These are phyloP conservation scores for Leptatherina wallacei DNA, from an alignment of 2,797 vertebrate species.

Conservation along the genomic window DNA sequence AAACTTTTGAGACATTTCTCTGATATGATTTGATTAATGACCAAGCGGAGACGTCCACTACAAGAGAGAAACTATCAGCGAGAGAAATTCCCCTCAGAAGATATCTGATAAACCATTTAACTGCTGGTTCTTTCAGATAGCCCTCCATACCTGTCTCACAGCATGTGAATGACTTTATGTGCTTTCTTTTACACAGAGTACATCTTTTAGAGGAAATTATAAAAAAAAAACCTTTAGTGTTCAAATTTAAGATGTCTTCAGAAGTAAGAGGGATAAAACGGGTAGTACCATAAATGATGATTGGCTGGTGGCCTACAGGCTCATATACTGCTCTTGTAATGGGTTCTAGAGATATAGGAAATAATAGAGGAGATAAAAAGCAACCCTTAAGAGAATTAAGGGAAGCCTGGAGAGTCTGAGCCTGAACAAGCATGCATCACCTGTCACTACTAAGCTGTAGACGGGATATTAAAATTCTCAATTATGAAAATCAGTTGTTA, in stretches of 20 bases:
- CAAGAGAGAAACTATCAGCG: slow-evolving; percentile 53
- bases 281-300: slow-evolving; percentile 31
- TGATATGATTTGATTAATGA: slow-evolving; percentile 85
- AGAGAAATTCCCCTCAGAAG: slow-evolving; percentile 59
- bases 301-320: slow-evolving; percentile 30
- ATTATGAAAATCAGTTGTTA: slow-evolving; percentile 69
- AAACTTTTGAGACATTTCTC: slow-evolving; percentile 79
- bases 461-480: slow-evolving; percentile 66
- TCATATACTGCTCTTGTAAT: slow-evolving; percentile 30
- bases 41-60: slow-evolving; percentile 61
- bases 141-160: slow-evolving; percentile 14
- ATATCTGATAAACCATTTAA: slow-evolving; percentile 64
- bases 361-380: slow-evolving; percentile 43
- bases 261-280: neutral
- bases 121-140: slow-evolving; percentile 59
- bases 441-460: slow-evolving; percentile 54
- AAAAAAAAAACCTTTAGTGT: slow-evolving; percentile 13
- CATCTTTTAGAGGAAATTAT: slow-evolving; percentile 19
- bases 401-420: slow-evolving; percentile 30
- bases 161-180: slow-evolving; percentile 36
- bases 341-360: slow-evolving; percentile 36
- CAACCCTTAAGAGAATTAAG: slow-evolving; percentile 6
- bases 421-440: slow-evolving; percentile 41
- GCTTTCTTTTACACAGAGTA: slow-evolving; percentile 12
- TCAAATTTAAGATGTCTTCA: slow-evolving; percentile 26